A percentile compares a stretch with the other conserved stretches of the same genome.
phyloP scores from a whole-genome alignment of 1,140 invertebrate genomes.

The Augochlora pura region DNA sequence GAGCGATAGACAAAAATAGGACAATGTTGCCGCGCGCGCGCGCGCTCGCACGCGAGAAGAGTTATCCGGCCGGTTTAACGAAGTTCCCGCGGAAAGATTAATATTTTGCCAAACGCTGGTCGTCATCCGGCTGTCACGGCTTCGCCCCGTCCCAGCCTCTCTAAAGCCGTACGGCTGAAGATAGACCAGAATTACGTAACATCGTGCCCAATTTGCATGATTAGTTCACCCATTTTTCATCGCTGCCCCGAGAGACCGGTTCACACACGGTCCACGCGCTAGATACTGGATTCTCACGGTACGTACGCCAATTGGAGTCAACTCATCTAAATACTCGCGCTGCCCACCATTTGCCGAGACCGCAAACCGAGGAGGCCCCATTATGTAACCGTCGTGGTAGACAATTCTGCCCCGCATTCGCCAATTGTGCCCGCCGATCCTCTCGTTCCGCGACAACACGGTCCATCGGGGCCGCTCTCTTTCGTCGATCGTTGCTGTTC shows the following conservation, averaged over 20 bases:
- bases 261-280: constrained; percentile 54
- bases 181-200: constrained; percentile 54
- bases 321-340: constrained; percentile 66
- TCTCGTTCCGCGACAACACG: not conserved
- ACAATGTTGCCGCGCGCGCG: not conserved
- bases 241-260: constrained; percentile 13
- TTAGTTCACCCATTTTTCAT: constrained; percentile 64
- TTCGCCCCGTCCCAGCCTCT: constrained; percentile 1
- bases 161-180: constrained; percentile 21
- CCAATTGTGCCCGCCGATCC: constrained; percentile 49
- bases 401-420: constrained; percentile 62
- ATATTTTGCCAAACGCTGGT: constrained; percentile 9
- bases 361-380: constrained; percentile 36
- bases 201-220: constrained; percentile 60
- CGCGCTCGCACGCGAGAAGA: not conserved
- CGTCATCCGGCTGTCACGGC: constrained; percentile 1
- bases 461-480: not conserved
- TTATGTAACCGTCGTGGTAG: constrained; percentile 60
- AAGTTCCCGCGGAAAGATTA: not conserved
- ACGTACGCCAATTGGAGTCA: constrained; percentile 68
- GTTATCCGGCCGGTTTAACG: not conserved
- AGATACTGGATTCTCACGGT: constrained; percentile 69
- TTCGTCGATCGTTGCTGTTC: too few relatives aligned
- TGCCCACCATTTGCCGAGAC: constrained; percentile 59
- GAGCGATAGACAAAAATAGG: not conserved